Conservation (phyloP, 2,113 vertebrate species). For the Oceanites oceanicus region DNA sequence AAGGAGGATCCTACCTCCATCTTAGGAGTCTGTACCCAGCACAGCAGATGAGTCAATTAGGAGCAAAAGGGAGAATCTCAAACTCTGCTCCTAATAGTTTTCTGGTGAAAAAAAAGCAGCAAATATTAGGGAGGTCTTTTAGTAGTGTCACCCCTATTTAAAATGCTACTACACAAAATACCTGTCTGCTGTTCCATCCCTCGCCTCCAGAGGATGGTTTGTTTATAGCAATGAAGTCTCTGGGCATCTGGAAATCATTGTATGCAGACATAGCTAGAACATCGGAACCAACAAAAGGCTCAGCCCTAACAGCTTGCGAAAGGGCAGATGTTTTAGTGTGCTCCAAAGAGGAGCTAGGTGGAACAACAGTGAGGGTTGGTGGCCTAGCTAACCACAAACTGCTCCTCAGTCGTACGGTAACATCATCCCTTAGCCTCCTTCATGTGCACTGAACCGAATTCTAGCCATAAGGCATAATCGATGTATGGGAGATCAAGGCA, state of each 20-base stretch:
- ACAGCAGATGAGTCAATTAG: not conserved
- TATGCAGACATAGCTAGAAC: not conserved
- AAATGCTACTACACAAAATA: not conserved
- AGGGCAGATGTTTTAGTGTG: not conserved
- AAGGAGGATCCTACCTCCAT: not conserved
- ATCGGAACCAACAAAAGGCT: not conserved
- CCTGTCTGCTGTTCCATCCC: not conserved
- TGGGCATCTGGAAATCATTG: not conserved
- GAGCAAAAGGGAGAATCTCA: not conserved
- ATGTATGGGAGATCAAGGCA: not conserved
- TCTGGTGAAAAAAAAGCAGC: not conserved
- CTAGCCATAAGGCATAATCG: not conserved
- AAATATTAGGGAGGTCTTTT: not conserved
- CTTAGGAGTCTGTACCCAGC: not conserved
- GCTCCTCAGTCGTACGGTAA: fast-evolving
- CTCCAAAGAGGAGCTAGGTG: not conserved
- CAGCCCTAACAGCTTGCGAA: not conserved
- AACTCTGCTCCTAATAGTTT: not conserved
- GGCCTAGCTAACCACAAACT: not conserved
- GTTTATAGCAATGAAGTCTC: not conserved
- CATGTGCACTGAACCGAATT: not conserved
- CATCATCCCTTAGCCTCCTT: not conserved
- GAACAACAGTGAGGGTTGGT: not conserved
- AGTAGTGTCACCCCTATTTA: not conserved
- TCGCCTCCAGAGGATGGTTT: not conserved